Percentiles rank a stretch among this genome's conserved stretches.
Evolutionary conservation across 2,888 invertebrate species (phyloP).

Genomic region (Philhelius pedissequus): DNA sequence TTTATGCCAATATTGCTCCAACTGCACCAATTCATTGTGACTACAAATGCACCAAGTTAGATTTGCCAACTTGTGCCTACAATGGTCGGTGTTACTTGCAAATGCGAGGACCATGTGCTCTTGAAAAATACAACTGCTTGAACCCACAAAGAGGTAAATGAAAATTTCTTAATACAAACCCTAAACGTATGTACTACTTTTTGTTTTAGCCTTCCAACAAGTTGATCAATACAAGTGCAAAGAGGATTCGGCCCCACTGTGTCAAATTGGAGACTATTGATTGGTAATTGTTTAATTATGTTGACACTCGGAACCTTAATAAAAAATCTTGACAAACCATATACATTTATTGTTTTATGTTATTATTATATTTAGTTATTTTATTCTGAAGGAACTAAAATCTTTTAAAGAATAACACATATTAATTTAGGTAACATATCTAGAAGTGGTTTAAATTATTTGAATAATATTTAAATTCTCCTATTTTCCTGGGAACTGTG

Average conservation of each 20-base stretch:
- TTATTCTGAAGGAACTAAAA: too few species aligned
- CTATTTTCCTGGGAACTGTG: too few species aligned
- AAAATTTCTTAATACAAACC: background rate
- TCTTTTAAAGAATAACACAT: too few species aligned
- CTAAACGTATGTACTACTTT: background rate
- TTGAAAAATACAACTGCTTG: constrained; percentile 73
- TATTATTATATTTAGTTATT: background rate
- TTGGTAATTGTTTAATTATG: background rate
- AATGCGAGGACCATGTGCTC: constrained; percentile 71
- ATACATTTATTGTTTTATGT: background rate
- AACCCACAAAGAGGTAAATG: constrained; percentile 70
- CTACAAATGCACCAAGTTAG: constrained; percentile 70
- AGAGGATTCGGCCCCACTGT: constrained; percentile 17
- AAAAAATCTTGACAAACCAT: background rate
- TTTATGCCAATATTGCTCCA: background rate
- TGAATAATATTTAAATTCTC: too few species aligned
- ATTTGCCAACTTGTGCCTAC: constrained; percentile 72
- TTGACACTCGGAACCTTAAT: background rate
- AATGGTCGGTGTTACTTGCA: constrained; percentile 73
- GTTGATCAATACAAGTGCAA: constrained; percentile 25
- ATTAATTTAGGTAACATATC: too few species aligned
- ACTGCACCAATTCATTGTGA: constrained; percentile 65
- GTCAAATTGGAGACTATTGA: constrained; percentile 31
- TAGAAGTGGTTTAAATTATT: too few species aligned
- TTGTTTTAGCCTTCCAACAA: constrained; percentile 7